phyloP scores from a whole-genome alignment of 2,113 vertebrate species.

The Cebidichthys violaceus region DNA sequence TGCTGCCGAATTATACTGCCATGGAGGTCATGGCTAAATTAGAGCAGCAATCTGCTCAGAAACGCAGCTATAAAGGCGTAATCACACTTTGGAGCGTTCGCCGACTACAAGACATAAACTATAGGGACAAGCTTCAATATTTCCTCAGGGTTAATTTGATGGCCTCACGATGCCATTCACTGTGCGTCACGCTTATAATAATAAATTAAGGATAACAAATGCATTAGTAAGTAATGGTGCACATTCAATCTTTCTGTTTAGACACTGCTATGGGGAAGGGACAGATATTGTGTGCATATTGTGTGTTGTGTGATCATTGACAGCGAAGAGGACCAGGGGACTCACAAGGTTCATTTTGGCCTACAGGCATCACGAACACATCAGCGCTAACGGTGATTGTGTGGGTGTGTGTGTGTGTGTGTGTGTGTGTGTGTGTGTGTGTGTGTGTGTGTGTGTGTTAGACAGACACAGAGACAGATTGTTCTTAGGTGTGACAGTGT shows the following conservation, averaged over 20 bases:
- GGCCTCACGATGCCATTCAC: neutral
- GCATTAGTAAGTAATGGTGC: neutral
- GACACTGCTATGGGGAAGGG: neutral
- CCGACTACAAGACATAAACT: neutral
- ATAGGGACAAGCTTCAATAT: neutral
- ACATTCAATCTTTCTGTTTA: conserved; percentile 16
- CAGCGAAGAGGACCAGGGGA: conserved; percentile 14
- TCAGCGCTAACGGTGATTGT: neutral
- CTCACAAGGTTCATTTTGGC: conserved; percentile 25
- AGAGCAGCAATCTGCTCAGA: conserved; percentile 50
- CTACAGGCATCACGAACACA: neutral
- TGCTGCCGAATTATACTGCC: conserved; percentile 38
- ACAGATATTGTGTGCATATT: neutral
- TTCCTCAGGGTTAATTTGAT: neutral
- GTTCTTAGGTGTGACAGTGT: neutral
- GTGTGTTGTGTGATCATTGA: neutral
- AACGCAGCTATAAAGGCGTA: conserved; percentile 23
- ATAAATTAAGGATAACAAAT: neutral
- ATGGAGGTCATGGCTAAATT: conserved; percentile 59
- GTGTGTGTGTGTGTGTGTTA: neutral
- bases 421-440: neutral
- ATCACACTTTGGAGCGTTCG: neutral
- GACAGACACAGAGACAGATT: neutral
- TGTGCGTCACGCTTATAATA: neutral
- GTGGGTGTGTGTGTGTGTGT: neutral